These are phyloP conservation scores for Columbina picui DNA, from an alignment of 2,113 vertebrate genomes.

Conservation along the genomic window DNA sequence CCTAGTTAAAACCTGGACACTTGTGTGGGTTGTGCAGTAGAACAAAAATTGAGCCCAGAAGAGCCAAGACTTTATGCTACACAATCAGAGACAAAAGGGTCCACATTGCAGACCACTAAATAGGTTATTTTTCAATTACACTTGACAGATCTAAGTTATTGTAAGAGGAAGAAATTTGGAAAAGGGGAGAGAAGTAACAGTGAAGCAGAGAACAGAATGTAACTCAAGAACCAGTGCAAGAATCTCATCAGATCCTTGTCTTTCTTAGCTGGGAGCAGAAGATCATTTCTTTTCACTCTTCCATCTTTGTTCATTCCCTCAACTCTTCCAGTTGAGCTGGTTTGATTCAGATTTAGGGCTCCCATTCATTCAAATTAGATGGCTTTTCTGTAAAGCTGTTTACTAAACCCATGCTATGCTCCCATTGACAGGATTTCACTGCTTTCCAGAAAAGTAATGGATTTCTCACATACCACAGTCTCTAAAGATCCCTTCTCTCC, in stretches of 20 bases:
- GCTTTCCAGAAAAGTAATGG: neutral
- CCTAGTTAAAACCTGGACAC: neutral
- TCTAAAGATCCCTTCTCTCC: neutral
- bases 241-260: neutral
- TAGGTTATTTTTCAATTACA: constrained; percentile 20
- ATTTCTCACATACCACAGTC: neutral
- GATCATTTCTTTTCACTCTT: neutral
- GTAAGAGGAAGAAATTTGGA: neutral
- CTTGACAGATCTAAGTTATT: neutral
- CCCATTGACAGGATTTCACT: neutral
- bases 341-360: constrained; percentile 19
- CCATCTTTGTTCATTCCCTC: neutral
- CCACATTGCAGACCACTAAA: neutral
- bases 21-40: neutral
- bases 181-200: neutral
- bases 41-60: neutral
- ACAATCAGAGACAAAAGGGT: neutral
- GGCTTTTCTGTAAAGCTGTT: neutral
- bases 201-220: neutral
- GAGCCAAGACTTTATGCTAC: neutral
- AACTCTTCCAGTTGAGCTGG: neutral
- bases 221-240: neutral
- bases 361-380: neutral
- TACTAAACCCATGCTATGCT: neutral
- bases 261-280: neutral